Percentiles rank a stretch among this genome's conserved stretches.
These are phyloP conservation scores for Osmerus mordax DNA, from an alignment of 2,113 vertebrate genomes.

Conservation along the genomic window DNA sequence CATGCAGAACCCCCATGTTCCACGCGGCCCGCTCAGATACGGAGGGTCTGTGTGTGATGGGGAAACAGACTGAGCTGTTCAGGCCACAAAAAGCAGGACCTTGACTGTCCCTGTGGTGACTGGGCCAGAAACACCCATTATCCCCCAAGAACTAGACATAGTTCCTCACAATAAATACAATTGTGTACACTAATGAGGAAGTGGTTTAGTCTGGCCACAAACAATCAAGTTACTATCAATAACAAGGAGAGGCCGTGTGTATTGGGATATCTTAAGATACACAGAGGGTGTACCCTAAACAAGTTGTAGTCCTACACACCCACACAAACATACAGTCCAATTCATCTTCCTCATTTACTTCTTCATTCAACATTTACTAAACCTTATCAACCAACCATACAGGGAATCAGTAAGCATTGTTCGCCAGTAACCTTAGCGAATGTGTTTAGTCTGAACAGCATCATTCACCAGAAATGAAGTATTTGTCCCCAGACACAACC, in stretches of 20 bases:
- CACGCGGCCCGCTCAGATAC: neutral
- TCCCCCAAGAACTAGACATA: slow-evolving; percentile 38
- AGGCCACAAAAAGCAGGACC: slow-evolving; percentile 54
- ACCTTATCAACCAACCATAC: slow-evolving; percentile 36
- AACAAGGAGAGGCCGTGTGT: slow-evolving; percentile 18
- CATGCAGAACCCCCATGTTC: slow-evolving; percentile 28
- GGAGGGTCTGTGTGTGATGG: slow-evolving; percentile 19
- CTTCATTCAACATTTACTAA: slow-evolving; percentile 57
- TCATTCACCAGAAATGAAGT: slow-evolving; percentile 33
- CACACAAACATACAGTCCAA: slow-evolving; percentile 43
- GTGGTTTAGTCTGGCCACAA: slow-evolving; percentile 54
- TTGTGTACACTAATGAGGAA: slow-evolving; percentile 27
- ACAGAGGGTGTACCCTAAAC: slow-evolving; percentile 20
- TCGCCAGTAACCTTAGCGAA: slow-evolving; percentile 12
- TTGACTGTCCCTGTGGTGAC: slow-evolving; percentile 17
- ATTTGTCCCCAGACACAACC: slow-evolving; percentile 11
- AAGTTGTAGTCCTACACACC: slow-evolving; percentile 25
- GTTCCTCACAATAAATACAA: slow-evolving; percentile 32
- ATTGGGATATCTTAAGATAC: slow-evolving; percentile 29
- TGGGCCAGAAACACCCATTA: neutral
- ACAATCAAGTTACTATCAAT: slow-evolving; percentile 47
- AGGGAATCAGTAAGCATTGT: slow-evolving; percentile 15
- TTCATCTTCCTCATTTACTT: slow-evolving; percentile 32
- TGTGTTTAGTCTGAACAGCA: slow-evolving; percentile 49
- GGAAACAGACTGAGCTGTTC: slow-evolving; percentile 15